Evolutionary conservation across 2,113 vertebrate genomes (phyloP).

Genomic region (Scytalopus superciliaris): DNA sequence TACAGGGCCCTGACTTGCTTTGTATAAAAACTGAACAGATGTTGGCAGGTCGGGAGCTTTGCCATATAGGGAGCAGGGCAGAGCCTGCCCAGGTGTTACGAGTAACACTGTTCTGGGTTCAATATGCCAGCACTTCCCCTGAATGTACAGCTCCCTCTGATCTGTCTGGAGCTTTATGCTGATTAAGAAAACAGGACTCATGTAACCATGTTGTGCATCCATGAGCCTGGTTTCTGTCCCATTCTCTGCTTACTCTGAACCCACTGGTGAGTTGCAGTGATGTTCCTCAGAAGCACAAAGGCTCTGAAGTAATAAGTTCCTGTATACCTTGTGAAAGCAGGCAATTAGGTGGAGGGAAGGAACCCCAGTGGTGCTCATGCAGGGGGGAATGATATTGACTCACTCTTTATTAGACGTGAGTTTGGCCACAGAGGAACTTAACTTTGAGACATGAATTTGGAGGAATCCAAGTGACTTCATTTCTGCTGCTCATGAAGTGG

Average conservation of each 20-base stretch:
- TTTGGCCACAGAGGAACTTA: slow-evolving; percentile 5
- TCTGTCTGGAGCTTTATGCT: neutral
- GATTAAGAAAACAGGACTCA: neutral
- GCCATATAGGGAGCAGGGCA: neutral
- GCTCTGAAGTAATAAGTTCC: slow-evolving; percentile 61
- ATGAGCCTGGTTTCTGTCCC: neutral
- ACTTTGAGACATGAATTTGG: neutral
- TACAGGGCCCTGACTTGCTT: slow-evolving; percentile 20
- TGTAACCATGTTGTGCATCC: accelerated
- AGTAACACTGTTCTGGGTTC: neutral
- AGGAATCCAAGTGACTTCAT: neutral
- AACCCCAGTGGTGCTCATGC: neutral
- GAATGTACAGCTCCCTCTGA: neutral
- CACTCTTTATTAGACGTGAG: slow-evolving; percentile 28
- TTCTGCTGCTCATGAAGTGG: neutral
- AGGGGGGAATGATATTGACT: slow-evolving; percentile 31
- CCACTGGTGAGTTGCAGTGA: neutral
- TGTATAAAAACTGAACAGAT: slow-evolving; percentile 31
- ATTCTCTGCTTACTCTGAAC: neutral
- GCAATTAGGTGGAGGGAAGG: slow-evolving; percentile 39
- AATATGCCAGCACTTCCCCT: neutral
- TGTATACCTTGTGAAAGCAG: slow-evolving; percentile 34
- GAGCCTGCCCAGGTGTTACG: neutral
- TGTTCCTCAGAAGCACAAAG: slow-evolving; percentile 34
- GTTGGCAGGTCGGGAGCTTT: slow-evolving; percentile 42